Evolutionary conservation across 2,113 vertebrate species (phyloP).

Genomic region (Falcunculus frontatus): DNA sequence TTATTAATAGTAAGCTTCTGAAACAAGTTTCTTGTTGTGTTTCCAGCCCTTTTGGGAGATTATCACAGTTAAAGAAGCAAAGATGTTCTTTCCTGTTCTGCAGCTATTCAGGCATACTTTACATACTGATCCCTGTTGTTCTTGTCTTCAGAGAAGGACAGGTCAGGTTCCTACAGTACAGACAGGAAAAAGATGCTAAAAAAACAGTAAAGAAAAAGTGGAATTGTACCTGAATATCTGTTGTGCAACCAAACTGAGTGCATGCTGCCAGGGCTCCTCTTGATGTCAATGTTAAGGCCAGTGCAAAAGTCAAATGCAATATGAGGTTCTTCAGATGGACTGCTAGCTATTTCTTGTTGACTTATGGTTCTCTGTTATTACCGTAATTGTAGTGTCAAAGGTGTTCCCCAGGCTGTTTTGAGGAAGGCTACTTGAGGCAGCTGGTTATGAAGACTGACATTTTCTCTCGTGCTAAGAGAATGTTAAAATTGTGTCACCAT

Average conservation of each 20-base stretch:
- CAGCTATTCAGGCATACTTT: not conserved
- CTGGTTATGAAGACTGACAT: not conserved
- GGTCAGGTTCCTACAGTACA: not conserved
- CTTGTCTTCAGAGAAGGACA: not conserved
- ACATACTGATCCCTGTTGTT: not conserved
- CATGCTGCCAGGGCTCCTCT: not conserved
- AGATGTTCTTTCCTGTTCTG: not conserved
- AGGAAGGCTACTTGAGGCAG: not conserved
- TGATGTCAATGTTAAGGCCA: not conserved
- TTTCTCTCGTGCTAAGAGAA: not conserved
- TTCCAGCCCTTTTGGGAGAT: not conserved
- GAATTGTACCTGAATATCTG: not conserved
- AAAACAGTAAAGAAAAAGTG: not conserved
- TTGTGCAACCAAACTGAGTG: not conserved
- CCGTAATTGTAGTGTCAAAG: not conserved
- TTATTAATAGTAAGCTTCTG: not conserved
- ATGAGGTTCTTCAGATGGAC: not conserved
- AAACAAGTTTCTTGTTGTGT: not conserved
- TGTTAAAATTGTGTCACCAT: not conserved
- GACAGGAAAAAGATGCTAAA: not conserved
- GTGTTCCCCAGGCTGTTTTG: not conserved
- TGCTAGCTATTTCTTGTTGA: not conserved
- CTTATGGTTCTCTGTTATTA: not conserved
- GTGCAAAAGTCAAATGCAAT: not conserved
- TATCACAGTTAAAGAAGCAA: not conserved